phyloP scores from a whole-genome alignment of 2,888 invertebrate species.

The Pristionchus maxplancki region DNA sequence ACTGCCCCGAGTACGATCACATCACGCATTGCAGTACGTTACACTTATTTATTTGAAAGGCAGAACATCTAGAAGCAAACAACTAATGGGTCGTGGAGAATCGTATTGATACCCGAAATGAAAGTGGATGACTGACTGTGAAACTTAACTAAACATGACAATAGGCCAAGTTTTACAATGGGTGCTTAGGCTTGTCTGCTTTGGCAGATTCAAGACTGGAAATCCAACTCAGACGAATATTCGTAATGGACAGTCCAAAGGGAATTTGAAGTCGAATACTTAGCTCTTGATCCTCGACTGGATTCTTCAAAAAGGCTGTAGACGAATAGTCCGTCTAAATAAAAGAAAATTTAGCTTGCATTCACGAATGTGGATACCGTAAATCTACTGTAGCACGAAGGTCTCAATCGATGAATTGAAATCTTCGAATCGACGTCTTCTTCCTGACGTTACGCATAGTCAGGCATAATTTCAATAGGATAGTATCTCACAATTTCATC shows the following conservation, averaged over 20 bases:
- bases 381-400: background rate
- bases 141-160: no score
- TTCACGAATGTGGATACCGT: background rate
- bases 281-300: background rate
- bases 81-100: background rate
- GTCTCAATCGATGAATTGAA: background rate
- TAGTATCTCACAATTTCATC: background rate
- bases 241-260: background rate
- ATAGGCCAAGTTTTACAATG: no score
- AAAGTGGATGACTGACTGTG: no score
- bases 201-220: background rate
- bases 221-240: background rate
- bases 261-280: background rate
- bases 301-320: background rate
- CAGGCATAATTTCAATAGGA: background rate
- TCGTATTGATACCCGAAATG: no score
- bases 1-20: slow-evolving; percentile 76
- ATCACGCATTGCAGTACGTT: slow-evolving; percentile 76
- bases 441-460: background rate
- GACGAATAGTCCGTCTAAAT: background rate
- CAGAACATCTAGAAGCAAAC: background rate
- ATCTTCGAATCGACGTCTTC: background rate
- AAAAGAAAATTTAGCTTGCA: no score
- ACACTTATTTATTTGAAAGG: background rate
- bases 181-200: no score